Base-by-base conservation (phyloP, 2,113 vertebrate species). In the Hippocampus guttulatus region DNA sequence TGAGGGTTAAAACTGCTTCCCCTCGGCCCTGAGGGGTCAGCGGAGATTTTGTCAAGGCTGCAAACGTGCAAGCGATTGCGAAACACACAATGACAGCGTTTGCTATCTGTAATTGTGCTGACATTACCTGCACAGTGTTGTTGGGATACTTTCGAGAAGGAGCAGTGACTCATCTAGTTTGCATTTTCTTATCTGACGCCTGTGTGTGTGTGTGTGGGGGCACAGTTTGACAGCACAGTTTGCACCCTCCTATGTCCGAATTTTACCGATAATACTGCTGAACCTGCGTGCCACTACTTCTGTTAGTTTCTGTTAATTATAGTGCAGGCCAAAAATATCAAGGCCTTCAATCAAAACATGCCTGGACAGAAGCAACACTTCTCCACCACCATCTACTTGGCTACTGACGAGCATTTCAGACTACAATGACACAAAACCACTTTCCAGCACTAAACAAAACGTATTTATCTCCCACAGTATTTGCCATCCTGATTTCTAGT, bases 141-240 rank as follows among this genome's bases (percentile, higher is more conserved):
- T 84, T 75, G 77, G 68, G 76, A 78, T 81, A 75, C 71, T 66
- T 78, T 81, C 55, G 76, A 78, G 76, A 81, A 83, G 78, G 78
- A 83, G 75, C 76, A 80, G 87, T 90, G 86, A 90, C 80, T 92
- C 88, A 88, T 85, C 84, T 82, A 23, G 78, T 88, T 89, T 79
- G 84, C 88, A 81, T 88, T 82, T 84, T 85, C 84, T 87, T 83
- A 80, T 86, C 84, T 85, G 85, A 75, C n/a, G 8, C 2, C 1
- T 9, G 60, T 20, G 27, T 61, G 12, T 63, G 61, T 60, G 25
- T 60, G 57, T 63, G 6, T 40, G n/a, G n/a, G n/a, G n/a, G n/a
- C n/a, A n/a, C n/a, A n/a, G 30, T 33, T 83, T 72, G 75, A 74
- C 77, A 80, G 78, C 81, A 79, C 73, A 81, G 76, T 83, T 75